Evolutionary conservation across 2,888 invertebrate species (phyloP).

Genomic region (Lagria hirta): DNA sequence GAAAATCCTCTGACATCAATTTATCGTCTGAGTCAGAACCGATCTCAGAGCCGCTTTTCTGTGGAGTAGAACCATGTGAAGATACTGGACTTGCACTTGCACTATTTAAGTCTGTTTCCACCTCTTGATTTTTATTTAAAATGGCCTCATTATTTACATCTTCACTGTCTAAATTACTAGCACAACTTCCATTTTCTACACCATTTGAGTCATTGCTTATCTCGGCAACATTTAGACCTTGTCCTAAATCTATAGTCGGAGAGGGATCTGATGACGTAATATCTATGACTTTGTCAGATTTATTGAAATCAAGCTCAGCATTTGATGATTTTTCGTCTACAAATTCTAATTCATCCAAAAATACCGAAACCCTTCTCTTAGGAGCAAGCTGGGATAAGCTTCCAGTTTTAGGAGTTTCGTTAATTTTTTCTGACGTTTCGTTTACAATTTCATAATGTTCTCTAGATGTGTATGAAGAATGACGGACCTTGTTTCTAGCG

Average conservation of each 20-base stretch:
- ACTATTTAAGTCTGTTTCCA: not conserved
- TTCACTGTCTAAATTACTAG: no score
- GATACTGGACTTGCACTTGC: not conserved
- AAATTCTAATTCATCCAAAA: not conserved
- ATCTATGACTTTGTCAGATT: not conserved
- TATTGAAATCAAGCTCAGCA: not conserved
- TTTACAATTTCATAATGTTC: constrained; percentile 2
- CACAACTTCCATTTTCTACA: not conserved
- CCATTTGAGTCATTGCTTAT: not conserved
- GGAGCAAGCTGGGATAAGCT: constrained; percentile 7
- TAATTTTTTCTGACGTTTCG: not conserved
- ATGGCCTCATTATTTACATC: not conserved
- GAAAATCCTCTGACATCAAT: not conserved
- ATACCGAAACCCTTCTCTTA: constrained; percentile 13
- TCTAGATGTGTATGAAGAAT: not conserved
- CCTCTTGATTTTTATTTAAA: not conserved
- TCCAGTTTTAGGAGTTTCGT: constrained; percentile 16
- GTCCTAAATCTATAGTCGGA: not conserved
- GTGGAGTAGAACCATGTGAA: no score
- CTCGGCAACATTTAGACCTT: not conserved
- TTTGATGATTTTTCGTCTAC: constrained; percentile 2
- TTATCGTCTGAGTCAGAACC: not conserved
- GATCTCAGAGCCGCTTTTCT: constrained; percentile 1
- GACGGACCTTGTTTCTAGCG: not conserved
- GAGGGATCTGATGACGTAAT: no score